Evolutionary conservation across 2,113 vertebrate species (phyloP), one percentile per base, ranked within the genome.

Genomic region (Scolopax mira): DNA sequence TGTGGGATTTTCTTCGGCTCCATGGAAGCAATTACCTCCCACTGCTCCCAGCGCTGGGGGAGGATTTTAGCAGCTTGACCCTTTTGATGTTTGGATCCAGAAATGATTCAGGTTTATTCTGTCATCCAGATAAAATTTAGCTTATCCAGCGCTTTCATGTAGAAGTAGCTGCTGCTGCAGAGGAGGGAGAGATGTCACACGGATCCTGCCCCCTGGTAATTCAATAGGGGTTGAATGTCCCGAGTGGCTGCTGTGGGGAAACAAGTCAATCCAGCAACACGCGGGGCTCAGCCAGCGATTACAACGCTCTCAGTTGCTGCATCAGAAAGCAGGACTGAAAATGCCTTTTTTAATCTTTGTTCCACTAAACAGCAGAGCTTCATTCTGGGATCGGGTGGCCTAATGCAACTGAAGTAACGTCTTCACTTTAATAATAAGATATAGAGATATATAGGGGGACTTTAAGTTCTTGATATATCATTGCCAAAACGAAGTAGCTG

Each of bases 211-310:
- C 44, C 54, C 37, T 30, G 37, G 3, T 25, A 27, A 65, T 54
- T 67, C 83, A 42, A 13, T 44, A 1, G n/a, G 37, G 69, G 28
- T 54, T 48, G 18, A 31, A 58, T 48, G 62, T 55, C 42, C 46
- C 52, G 30, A 27, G 61, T 18, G 44, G 64, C n/a, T 58, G 77
- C 58, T 35, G 39, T 11, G 35, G 46, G 27, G 24, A 74, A 41
- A 14, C 42, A 61, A 4, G 57, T 61, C 24, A 41, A 16, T 31
- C 11, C 57, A 39, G 71, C 16, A 1, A 7, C 0, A 5, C 1
- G 6, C 0, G 2, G 61, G 55, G 73, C 79, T 69, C 31, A 14
- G 55, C 12, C 62, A 49, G 46, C 31, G 28, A 18, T 6, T 5
- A 46, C 24, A 41, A 16, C 14, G 19, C 14, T 30, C 60, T 58